Conservation (phyloP, 2,888 invertebrate genomes). For the Microctonus brassicae region DNA sequence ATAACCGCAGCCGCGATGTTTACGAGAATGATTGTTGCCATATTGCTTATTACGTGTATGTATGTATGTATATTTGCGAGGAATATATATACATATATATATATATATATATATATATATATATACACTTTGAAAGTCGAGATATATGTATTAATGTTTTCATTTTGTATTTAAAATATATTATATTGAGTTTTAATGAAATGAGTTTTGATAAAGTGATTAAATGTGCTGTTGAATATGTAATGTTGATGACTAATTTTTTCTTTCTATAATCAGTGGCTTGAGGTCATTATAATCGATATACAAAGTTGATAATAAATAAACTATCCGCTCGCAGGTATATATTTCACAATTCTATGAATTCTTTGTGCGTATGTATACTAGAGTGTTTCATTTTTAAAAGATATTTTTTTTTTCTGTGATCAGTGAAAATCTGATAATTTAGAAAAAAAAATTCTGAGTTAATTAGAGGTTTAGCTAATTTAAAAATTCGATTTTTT, state of each 20-base stretch:
- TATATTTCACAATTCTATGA: background rate
- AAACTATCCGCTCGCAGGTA: background rate
- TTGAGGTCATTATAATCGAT: background rate
- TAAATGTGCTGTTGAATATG: background rate
- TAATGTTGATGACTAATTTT: background rate
- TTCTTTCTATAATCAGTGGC: background rate
- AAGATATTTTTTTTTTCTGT: too few relatives aligned
- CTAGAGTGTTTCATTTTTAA: too few relatives aligned
- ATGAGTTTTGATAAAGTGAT: background rate
- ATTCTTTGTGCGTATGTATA: too few relatives aligned
- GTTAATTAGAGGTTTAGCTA: too few relatives aligned
- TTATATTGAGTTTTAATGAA: background rate
- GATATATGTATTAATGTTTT: too few relatives aligned
- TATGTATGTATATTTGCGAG: background rate
- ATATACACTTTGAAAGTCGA: too few relatives aligned
- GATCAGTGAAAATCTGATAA: background rate
- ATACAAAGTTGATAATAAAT: background rate
- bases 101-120: too few relatives aligned
- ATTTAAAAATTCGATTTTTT: too few relatives aligned
- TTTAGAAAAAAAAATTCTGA: too few relatives aligned
- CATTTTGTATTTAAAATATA: too few relatives aligned
- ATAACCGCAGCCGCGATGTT: conserved; percentile 10
- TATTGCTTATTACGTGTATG: background rate
- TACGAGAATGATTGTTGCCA: background rate
- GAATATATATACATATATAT: too few relatives aligned